Conservation (phyloP, 2,797 vertebrate genomes). For the Girardinus metallicus region DNA sequence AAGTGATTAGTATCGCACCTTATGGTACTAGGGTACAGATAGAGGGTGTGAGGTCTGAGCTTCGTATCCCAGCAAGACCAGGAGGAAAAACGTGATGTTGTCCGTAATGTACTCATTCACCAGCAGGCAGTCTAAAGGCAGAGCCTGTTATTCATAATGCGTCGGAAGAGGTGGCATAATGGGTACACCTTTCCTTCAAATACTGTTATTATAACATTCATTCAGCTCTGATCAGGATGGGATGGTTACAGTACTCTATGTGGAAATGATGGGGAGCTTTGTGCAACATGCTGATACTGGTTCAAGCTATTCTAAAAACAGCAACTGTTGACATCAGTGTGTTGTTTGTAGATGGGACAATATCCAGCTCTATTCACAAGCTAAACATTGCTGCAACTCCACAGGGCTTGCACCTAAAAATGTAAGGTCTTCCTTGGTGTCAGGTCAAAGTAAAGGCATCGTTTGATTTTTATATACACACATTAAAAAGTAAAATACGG, state of each 20-base stretch:
- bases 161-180: background rate
- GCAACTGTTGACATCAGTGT: background rate
- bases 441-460: constrained; percentile 3
- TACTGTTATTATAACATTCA: background rate
- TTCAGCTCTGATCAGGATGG: background rate
- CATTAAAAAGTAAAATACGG: constrained; percentile 1
- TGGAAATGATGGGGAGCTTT: background rate
- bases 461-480: constrained; percentile 4
- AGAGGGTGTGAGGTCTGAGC: background rate
- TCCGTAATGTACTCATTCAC: background rate
- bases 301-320: background rate
- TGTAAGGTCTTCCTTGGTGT: background rate
- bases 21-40: background rate
- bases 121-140: background rate
- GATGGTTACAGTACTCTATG: background rate
- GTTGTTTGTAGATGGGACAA: background rate
- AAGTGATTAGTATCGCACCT: background rate
- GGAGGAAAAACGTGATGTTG: constrained; percentile 1
- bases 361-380: background rate
- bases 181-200: background rate
- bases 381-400: background rate
- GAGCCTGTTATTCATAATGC: background rate
- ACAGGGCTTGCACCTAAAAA: background rate
- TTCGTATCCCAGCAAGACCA: background rate
- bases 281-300: background rate